A percentile compares a stretch with the other conserved stretches of the same genome.
Conservation (phyloP, 2,113 vertebrate species). For the Nibea albiflora region DNA sequence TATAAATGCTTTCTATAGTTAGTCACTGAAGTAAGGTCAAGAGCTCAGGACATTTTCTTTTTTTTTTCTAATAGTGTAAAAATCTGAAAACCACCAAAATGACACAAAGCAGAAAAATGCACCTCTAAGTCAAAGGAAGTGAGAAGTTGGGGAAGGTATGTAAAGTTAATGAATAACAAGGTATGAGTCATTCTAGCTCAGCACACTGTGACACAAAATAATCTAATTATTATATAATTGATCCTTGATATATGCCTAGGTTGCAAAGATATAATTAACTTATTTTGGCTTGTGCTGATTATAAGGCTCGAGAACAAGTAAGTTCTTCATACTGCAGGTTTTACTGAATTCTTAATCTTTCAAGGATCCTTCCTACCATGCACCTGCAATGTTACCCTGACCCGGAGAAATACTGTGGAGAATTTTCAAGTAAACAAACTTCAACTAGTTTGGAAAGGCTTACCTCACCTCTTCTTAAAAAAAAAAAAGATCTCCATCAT, state of each 20-base stretch:
- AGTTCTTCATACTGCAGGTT: no score
- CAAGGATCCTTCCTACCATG: background rate
- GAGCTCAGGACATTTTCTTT: background rate
- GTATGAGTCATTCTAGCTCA: conserved; percentile 19
- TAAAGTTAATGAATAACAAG: conserved; percentile 7
- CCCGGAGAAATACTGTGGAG: background rate
- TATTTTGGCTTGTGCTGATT: background rate
- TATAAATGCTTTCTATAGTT: background rate
- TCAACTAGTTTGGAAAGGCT: background rate
- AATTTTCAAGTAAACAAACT: background rate
- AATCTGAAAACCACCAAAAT: background rate
- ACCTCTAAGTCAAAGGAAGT: background rate
- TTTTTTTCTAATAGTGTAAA: background rate
- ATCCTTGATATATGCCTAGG: background rate
- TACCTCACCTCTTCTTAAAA: background rate
- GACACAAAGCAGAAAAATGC: background rate
- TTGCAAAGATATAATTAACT: background rate
- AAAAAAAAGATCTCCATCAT: background rate
- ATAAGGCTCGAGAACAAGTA: background rate
- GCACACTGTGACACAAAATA: background rate
- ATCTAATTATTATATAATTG: background rate
- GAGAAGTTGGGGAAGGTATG: background rate
- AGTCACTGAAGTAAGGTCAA: background rate
- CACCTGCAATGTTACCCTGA: background rate
- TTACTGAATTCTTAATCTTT: background rate